phyloP scores from a whole-genome alignment of 2,113 vertebrate genomes.

The Pycnonotus jocosus region DNA sequence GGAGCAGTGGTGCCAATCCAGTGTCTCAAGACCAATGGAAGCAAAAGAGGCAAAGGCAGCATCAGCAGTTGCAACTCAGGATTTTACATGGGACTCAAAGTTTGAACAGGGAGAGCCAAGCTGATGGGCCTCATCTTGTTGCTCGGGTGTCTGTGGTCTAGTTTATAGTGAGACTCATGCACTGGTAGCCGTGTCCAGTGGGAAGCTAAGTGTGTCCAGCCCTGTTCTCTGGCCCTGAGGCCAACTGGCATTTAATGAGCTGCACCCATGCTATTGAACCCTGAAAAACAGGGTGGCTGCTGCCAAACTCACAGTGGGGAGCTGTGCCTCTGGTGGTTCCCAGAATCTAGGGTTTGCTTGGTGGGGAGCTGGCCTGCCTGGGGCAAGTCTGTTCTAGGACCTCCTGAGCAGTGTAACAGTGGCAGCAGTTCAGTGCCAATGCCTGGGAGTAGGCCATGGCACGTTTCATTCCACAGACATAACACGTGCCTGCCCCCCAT shows the following conservation, averaged over 20 bases:
- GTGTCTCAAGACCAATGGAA: background rate
- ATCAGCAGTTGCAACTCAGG: background rate
- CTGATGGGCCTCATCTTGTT: background rate
- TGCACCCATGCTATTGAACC: background rate
- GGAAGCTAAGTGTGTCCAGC: background rate
- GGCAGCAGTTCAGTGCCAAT: background rate
- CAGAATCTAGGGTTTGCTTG: background rate
- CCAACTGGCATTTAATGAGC: background rate
- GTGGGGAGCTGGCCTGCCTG: background rate
- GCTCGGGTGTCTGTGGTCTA: background rate
- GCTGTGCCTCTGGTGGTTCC: background rate
- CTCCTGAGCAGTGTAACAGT: background rate
- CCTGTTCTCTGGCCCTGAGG: background rate
- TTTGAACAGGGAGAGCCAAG: background rate
- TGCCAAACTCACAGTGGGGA: background rate
- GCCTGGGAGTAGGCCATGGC: background rate
- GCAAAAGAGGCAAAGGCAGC: background rate
- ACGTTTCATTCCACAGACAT: background rate
- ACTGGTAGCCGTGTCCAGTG: background rate
- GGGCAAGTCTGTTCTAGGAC: background rate
- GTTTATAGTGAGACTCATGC: background rate
- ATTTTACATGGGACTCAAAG: background rate
- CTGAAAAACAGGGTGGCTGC: background rate
- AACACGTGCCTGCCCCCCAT: background rate
- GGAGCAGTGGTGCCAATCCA: background rate